Base-by-base conservation (phyloP, 2,797 vertebrate species). In the Thripadectes ignobilis region DNA sequence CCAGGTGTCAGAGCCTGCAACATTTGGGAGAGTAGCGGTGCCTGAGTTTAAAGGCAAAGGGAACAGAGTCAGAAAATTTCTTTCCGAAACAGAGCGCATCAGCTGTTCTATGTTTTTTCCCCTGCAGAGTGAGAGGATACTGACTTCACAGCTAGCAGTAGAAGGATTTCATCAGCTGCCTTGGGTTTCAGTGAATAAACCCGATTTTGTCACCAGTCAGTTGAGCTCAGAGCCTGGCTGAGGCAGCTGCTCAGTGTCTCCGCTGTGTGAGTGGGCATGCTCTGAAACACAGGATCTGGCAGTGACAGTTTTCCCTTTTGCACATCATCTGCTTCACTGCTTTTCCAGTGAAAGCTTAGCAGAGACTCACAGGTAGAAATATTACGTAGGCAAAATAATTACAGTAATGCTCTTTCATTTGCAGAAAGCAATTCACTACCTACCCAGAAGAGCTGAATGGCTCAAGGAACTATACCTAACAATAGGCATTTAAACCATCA, bases 361-460 rank as follows among this genome's bases (percentile, higher is more conserved):
- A 77, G 80, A 54, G 55, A 29, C 43, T 88, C 0, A 0, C 48
- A 59, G 61, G 46, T 83, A 55, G 63, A 86, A 93, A 81, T 61
- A 75, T 6, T 75, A 66, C 54, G 72, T 43, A 24, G 0, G 0
- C 29, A 10, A 76, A 41, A 49, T 57, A 73, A 46, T 94, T 79
- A 84, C 2, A 0, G 76, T 41, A 87, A 66, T 38, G 58, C 9
- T 86, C 34, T 54, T 62, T 62, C 38, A 14, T 85, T 46, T 83
- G 49, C 41, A 87, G 69, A 92, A 90, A 86, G 34, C 36, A 81
- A 85, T 78, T 90, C 51, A 66, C 88, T 86, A 92, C 55, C 51
- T 83, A 72, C 76, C 36, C 59, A 68, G 62, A 92, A 82, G 34
- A 66, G 61, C 43, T 41, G 57, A 88, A 71, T 61, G 77, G 32